Evolutionary conservation across 2,113 vertebrate genomes (phyloP).

Genomic region (Hippocampus guttulatus): DNA sequence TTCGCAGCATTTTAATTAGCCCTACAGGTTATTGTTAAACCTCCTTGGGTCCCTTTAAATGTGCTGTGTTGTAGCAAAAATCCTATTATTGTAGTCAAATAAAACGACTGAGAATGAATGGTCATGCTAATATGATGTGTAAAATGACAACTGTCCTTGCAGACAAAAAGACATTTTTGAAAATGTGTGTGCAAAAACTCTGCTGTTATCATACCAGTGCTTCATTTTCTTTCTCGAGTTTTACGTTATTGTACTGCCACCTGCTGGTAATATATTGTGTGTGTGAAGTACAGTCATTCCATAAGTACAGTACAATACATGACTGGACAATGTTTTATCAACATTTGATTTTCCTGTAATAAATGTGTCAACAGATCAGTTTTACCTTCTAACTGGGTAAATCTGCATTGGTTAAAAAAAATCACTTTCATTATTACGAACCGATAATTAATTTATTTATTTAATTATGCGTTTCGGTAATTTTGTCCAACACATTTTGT

Average conservation of each 20-base stretch:
- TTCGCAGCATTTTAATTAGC: neutral
- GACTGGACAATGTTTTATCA: neutral
- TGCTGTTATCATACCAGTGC: neutral
- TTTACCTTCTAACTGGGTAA: too few relatives aligned
- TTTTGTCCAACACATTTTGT: too few relatives aligned
- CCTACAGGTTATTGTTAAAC: neutral
- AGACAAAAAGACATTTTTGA: neutral
- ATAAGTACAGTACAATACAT: neutral
- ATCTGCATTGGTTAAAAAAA: too few relatives aligned
- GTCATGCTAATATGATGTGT: neutral
- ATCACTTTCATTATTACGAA: too few relatives aligned
- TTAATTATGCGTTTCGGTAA: too few relatives aligned
- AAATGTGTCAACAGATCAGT: too few relatives aligned
- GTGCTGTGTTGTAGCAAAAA: neutral
- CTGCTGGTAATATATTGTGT: conserved; percentile 30
- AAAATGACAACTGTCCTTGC: neutral
- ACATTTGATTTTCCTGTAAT: neutral
- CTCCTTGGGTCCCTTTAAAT: neutral
- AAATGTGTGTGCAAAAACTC: neutral
- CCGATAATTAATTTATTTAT: too few relatives aligned
- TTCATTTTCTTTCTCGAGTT: neutral
- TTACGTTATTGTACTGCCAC: conserved; percentile 29
- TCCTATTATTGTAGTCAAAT: neutral
- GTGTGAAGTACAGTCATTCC: neutral
- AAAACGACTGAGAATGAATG: neutral